Conservation (phyloP, 2,797 vertebrate genomes). For the Gymnothorax javanicus region DNA sequence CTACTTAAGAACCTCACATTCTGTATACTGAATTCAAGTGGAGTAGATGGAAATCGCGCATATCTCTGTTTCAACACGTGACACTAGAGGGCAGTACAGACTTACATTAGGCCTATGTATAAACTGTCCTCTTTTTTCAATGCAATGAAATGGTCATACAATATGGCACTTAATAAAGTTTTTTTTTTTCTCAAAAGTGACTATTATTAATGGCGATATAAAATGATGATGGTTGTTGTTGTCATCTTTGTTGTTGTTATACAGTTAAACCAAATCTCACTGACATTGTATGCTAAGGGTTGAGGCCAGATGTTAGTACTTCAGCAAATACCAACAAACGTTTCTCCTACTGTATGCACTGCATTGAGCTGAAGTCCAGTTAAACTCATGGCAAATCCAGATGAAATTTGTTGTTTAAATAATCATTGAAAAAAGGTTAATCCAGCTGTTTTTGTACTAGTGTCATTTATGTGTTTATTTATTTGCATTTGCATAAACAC, state of each 20-base stretch:
- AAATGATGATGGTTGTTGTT: no score
- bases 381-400: neutral
- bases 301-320: neutral
- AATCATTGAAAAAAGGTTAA: conserved; percentile 15
- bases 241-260: no score
- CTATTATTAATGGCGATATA: no score
- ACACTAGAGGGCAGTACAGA: conserved; percentile 14
- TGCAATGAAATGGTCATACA: neutral
- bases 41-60: neutral
- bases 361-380: neutral
- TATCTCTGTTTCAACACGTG: neutral
- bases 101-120: neutral
- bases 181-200: no score
- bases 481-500: conserved; percentile 18
- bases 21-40: neutral
- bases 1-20: neutral
- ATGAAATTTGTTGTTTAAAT: neutral
- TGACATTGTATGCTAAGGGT: neutral
- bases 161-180: no score
- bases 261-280: neutral
- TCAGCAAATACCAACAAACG: neutral
- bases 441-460: neutral
- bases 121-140: neutral
- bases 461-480: neutral
- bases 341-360: neutral